Conservation (phyloP, 2,113 vertebrate genomes). For the Propithecus coquereli region DNA sequence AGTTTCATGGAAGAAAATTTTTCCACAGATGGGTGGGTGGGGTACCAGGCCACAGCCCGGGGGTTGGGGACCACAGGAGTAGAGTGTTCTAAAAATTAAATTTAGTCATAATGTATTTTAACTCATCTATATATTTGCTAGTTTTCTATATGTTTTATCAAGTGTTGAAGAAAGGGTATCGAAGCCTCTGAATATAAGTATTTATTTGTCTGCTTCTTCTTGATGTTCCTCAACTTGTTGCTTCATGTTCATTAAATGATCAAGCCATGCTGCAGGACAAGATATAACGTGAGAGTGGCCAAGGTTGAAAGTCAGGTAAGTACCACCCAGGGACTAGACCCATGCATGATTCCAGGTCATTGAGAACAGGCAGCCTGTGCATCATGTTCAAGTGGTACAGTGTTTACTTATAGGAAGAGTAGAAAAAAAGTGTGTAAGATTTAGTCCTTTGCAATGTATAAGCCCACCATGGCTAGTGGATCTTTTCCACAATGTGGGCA, state of each 20-base stretch:
- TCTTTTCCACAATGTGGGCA: too few species aligned
- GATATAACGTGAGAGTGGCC: neutral
- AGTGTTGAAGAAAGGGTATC: neutral
- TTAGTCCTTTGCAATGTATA: neutral
- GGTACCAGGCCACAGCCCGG: too few species aligned
- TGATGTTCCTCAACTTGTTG: neutral
- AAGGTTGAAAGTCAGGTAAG: neutral
- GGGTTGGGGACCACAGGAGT: too few species aligned
- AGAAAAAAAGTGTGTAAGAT: fast-evolving
- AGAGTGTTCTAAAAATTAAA: neutral
- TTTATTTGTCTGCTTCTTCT: neutral
- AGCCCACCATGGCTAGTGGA: neutral
- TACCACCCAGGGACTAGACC: neutral
- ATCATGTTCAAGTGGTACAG: neutral
- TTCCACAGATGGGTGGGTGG: too few species aligned
- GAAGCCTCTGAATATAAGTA: neutral
- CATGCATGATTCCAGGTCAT: too few species aligned
- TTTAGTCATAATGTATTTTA: neutral
- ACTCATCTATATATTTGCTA: neutral
- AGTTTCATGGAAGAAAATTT: too few species aligned
- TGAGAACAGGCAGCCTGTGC: neutral
- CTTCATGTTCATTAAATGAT: neutral
- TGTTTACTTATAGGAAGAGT: neutral
- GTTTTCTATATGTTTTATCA: neutral
- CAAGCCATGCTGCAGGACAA: neutral